A percentile compares a stretch with the other conserved stretches of the same genome.
These are phyloP conservation scores for Hybognathus amarus DNA, from an alignment of 2,797 vertebrate species.

Conservation along the genomic window DNA sequence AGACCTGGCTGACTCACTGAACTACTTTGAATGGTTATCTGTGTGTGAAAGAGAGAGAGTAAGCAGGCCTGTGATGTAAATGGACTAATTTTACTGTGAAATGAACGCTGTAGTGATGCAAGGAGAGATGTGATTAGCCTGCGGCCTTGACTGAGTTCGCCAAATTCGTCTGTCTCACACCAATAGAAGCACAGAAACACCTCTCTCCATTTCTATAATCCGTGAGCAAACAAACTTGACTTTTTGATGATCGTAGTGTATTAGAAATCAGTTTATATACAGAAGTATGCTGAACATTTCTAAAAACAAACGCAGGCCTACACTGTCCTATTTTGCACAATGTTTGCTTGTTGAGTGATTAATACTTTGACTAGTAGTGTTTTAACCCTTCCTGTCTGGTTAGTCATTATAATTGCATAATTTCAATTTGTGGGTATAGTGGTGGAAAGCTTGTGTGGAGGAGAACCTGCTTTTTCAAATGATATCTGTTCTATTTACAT, in stretches of 20 bases:
- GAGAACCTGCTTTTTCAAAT: background rate
- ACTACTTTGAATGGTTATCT: slow-evolving; percentile 57
- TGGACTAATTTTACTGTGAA: slow-evolving; percentile 60
- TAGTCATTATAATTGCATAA: background rate
- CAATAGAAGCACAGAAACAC: background rate
- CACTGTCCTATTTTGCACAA: background rate
- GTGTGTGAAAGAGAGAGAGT: slow-evolving; percentile 25
- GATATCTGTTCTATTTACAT: background rate
- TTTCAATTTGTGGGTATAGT: background rate
- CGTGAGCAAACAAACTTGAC: background rate
- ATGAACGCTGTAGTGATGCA: slow-evolving; percentile 50
- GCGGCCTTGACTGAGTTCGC: slow-evolving; percentile 14
- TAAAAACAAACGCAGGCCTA: background rate
- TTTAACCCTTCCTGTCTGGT: background rate
- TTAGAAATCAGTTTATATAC: background rate
- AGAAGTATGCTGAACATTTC: background rate
- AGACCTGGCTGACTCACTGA: background rate
- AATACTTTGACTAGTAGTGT: background rate
- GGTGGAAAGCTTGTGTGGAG: background rate
- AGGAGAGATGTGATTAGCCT: slow-evolving; percentile 41
- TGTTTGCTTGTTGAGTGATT: background rate
- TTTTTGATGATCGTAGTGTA: background rate
- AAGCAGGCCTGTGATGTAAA: slow-evolving; percentile 56
- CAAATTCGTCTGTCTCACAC: background rate
- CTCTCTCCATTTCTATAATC: background rate